phyloP scores from a whole-genome alignment of 2,113 vertebrate genomes.

The Thamnaconus septentrionalis region DNA sequence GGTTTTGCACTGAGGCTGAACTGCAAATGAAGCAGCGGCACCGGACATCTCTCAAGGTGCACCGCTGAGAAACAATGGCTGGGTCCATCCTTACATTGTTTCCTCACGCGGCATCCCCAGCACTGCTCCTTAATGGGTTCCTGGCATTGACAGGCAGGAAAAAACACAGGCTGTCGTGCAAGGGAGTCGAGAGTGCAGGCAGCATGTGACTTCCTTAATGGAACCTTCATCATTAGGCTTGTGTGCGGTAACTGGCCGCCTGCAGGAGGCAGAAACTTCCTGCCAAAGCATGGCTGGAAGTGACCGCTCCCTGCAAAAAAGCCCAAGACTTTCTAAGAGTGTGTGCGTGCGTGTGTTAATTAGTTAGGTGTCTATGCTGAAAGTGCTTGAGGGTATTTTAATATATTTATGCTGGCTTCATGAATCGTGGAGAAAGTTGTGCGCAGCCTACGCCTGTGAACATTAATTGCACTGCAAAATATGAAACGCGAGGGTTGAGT shows the following conservation, averaged over 20 bases:
- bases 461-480: no score
- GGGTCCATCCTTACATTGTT: slow-evolving; percentile 68
- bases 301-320: slow-evolving; percentile 51
- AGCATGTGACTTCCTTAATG: slow-evolving; percentile 69
- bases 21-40: slow-evolving; percentile 19
- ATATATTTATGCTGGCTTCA: no score
- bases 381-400: no score
- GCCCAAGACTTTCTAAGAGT: slow-evolving; percentile 10
- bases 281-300: slow-evolving; percentile 46
- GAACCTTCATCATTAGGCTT: slow-evolving; percentile 39
- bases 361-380: no score
- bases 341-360: not conserved
- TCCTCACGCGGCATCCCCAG: slow-evolving; percentile 25
- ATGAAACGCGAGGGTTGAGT: no score
- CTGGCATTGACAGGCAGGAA: slow-evolving; percentile 72
- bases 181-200: slow-evolving; percentile 44
- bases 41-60: slow-evolving; percentile 52
- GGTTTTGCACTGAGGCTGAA: slow-evolving; percentile 1
- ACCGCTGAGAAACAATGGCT: slow-evolving; percentile 62
- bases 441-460: no score
- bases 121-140: slow-evolving; percentile 68
- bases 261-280: slow-evolving; percentile 61
- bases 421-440: no score
- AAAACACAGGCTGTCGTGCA: slow-evolving; percentile 64
- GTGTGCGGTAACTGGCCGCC: slow-evolving; percentile 57